Conservation (phyloP, 1,140 invertebrate species). For the Procambarus virginalis region DNA sequence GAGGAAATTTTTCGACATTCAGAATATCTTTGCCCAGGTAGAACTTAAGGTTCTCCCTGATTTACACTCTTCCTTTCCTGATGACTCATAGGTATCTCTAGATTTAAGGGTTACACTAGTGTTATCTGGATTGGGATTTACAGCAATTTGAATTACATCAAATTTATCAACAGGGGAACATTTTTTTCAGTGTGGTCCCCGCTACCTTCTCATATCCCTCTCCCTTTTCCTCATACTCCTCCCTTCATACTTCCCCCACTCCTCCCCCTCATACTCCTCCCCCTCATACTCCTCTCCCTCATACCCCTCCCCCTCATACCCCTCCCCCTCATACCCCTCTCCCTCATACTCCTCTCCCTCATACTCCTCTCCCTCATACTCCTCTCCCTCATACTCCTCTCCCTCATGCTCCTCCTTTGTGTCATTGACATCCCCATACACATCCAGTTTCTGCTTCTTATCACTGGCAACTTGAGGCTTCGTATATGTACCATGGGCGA, state of each 20-base stretch:
- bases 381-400: no score
- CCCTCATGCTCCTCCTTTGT: background rate
- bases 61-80: background rate
- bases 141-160: no score
- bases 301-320: no score
- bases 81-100: background rate
- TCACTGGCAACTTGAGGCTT: no score
- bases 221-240: background rate
- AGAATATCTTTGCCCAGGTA: slow-evolving; percentile 33
- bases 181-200: background rate
- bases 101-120: no score
- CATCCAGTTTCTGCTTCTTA: background rate
- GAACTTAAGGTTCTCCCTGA: slow-evolving; percentile 21
- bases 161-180: background rate
- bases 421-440: no score
- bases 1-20: background rate
- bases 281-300: no score
- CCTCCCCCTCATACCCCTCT: background rate
- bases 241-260: background rate
- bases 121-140: no score
- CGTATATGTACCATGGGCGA: no score
- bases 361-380: no score
- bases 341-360: no score
- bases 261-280: background rate
- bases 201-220: background rate